phyloP scores from a whole-genome alignment of 2,888 invertebrate genomes.

The Plutella xylostella region DNA sequence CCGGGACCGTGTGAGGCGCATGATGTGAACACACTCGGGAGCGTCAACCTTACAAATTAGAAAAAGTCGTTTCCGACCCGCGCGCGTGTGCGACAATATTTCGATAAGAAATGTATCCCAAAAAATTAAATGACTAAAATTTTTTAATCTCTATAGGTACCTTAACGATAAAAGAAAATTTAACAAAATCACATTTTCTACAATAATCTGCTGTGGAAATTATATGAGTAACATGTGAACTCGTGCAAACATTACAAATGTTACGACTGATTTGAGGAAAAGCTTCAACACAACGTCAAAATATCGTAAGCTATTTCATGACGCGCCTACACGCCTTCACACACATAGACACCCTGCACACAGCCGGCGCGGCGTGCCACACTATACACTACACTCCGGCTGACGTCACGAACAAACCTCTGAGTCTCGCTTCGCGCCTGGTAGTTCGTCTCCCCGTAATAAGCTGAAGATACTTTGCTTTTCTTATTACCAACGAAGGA shows the following conservation, averaged over 20 bases:
- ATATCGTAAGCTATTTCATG: neutral
- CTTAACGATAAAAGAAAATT: no score
- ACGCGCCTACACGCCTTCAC: constrained; percentile 25
- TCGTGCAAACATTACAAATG: no score
- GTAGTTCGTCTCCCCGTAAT: constrained; percentile 63
- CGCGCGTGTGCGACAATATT: constrained; percentile 10
- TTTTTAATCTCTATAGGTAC: no score
- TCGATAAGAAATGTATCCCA: no score
- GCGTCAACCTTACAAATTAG: constrained; percentile 67
- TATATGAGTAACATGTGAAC: no score
- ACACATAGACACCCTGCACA: constrained; percentile 25
- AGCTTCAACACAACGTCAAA: no score
- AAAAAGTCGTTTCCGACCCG: constrained; percentile 51
- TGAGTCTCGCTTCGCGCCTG: constrained; percentile 52
- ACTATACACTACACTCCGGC: constrained; percentile 34
- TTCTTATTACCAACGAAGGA: constrained; percentile 44
- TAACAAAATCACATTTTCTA: no score
- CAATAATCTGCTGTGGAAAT: no score
- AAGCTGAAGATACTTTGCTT: constrained; percentile 66
- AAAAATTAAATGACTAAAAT: no score
- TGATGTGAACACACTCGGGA: constrained; percentile 53
- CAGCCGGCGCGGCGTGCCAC: neutral
- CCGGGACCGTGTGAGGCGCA: constrained; percentile 50
- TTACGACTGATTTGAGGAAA: no score
- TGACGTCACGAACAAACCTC: constrained; percentile 53